Evolutionary conservation across 2,797 vertebrate species (phyloP), one percentile per base, ranked within the genome.

Genomic region (Poeciliopsis gracilis): DNA sequence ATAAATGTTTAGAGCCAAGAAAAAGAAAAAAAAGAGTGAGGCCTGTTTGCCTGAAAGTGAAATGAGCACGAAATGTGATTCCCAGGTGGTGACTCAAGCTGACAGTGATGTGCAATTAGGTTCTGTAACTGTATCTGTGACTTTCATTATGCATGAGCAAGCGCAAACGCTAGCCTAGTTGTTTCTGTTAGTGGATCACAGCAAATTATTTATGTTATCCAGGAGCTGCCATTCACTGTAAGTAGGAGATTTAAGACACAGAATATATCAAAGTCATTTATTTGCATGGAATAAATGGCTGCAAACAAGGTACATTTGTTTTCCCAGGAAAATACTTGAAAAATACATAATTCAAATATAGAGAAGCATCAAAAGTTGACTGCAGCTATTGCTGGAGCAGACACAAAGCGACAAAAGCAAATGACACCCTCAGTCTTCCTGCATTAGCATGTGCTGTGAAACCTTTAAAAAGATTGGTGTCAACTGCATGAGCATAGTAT

Each of bases 11-110:
- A 78, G 79, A 90, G 79, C 74, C 51, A 23, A 20, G 47, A 18
- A 2, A 46, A 33, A 4, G 23, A 66, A 66, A 38, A 66, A 93
- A 94, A 93, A 93, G 84, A 85, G 86, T 94, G 86, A 93, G 87
- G 85, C 74, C 81, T 72, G 66, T 86, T 77, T 81, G 90, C 90
- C 83, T 90, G 91, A 95, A 93, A 95, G 94, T 93, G 95, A 95
- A 96, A 95, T 86, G 89, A 93, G 84, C 90, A 88, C 9, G 94
- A 87, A 95, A 96, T 81, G 74, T 53, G 93, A 96, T 80, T 87
- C 94, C 86, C 84, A 63, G 76, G 61, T 73, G 82, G 70, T 18
- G 70, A 85, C 89, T 75, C 53, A 33, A 33, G 72, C 84, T 88
- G 88, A 87, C 87, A 91, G 85, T 82, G 86, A 88, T 82, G 87